Evolutionary conservation across 2,888 invertebrate species (phyloP).

Genomic region (Agrochola circellaris): DNA sequence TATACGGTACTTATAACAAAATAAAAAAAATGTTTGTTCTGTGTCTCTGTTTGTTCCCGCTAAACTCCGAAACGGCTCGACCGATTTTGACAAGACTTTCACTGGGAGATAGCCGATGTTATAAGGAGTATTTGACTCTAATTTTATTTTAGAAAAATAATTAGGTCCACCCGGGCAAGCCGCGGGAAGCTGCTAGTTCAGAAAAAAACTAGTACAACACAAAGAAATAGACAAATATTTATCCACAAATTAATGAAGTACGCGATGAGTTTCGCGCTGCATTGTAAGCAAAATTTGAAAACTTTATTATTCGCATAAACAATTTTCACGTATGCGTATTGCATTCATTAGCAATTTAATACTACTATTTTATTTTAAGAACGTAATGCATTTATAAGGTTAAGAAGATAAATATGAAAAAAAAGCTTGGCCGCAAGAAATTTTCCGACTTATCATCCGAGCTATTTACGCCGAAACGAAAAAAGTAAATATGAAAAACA

Average conservation of each 20-base stretch:
- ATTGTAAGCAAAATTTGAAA: conserved; percentile 53
- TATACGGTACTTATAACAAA: too few species aligned
- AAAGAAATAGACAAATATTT: conserved; percentile 26
- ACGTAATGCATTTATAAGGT: conserved; percentile 9
- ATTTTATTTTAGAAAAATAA: too few species aligned
- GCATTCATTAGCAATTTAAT: conserved; percentile 42
- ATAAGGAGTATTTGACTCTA: too few species aligned
- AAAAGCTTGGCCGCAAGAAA: neutral
- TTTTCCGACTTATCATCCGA: neutral
- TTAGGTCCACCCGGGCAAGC: too few species aligned
- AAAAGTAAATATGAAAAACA: conserved; percentile 12
- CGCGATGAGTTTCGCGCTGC: conserved; percentile 54
- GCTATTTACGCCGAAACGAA: neutral
- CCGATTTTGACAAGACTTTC: too few species aligned
- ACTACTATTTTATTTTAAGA: conserved; percentile 30
- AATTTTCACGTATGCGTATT: conserved; percentile 25
- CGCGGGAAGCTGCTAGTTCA: neutral
- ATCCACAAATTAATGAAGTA: conserved; percentile 38
- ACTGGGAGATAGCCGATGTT: too few species aligned
- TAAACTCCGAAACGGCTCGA: too few species aligned
- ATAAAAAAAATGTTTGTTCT: too few species aligned
- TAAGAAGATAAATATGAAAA: conserved; percentile 13
- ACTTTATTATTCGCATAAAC: conserved; percentile 46
- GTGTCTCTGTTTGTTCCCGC: too few species aligned
- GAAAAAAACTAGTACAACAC: neutral